Base-by-base conservation (phyloP, 1,140 invertebrate genomes). In the Orius insidiosus region DNA sequence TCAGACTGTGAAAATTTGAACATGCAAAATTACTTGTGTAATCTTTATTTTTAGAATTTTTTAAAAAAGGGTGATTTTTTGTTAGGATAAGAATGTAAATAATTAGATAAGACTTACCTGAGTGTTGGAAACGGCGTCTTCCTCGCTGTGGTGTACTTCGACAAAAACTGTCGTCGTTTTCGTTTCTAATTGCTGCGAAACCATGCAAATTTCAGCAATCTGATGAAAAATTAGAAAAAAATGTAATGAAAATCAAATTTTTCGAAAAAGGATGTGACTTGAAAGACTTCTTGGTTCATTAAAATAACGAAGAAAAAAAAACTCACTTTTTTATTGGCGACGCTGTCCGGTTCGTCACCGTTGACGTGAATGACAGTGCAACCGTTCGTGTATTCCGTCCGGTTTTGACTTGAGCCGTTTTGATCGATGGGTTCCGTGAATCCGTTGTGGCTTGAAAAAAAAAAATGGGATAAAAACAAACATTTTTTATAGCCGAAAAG, bases 311-410 rank as follows among this genome's bases (percentile, higher is more conserved):
- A 10, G 24, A 44, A 10, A 19, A 8, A 43, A 24, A 44, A 44
- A 44, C 15, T 11, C 11, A 44, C 42, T 24, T 48, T 41, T 44
- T 30, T 48, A 19, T 40, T 40, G n/a, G 16, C 11, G 62, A 59
- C 11, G 62, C 59, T 56, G 62, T 65, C 45, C 63, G 60, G 45
- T 65, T 60, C 36, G 61, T 59, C 2, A 56, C 56, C 47, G 42
- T 45, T 45, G 36, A 54, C 53, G 35, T 46, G 33, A 35, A 50
- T 50, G 2, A 52, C 50, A 31, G 53, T 54, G 43, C 53, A 51
- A 13, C 47, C 47, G 18, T 49, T 49, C 1, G 46, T 39, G 32
- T 48, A 48, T 13, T 48, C 46, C 31, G 31, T 34, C 19, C 46
- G 9, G n/a, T 30, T 43, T 24, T 24, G 24, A 24, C 24, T 24